Percentiles rank a stretch among this genome's conserved stretches.
phyloP scores from a whole-genome alignment of 2,113 vertebrate genomes.

The Thymallus thymallus region DNA sequence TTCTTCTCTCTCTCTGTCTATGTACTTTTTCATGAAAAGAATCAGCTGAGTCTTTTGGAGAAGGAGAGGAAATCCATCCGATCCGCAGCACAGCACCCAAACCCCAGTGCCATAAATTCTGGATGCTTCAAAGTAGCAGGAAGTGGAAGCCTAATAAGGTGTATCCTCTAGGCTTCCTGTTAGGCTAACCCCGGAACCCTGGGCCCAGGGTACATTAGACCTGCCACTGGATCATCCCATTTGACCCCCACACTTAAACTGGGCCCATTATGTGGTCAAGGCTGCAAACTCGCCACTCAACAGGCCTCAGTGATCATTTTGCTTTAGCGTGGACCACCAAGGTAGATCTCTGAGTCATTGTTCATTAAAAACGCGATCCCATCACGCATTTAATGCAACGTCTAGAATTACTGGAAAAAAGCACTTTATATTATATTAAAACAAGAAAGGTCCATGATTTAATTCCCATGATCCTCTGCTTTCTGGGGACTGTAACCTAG shows the following conservation, averaged over 20 bases:
- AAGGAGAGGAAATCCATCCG: slow-evolving; percentile 79
- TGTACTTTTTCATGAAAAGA: slow-evolving; percentile 66
- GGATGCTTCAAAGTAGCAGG: slow-evolving; percentile 76
- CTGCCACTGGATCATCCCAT: slow-evolving; percentile 41
- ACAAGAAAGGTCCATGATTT: neutral
- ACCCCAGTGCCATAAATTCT: slow-evolving; percentile 71
- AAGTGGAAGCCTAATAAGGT: slow-evolving; percentile 76
- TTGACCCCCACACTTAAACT: slow-evolving; percentile 41
- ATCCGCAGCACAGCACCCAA: slow-evolving; percentile 66
- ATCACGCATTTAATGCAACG: neutral
- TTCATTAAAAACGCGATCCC: neutral
- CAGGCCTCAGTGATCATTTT: neutral
- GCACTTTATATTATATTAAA: neutral
- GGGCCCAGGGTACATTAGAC: slow-evolving; percentile 55
- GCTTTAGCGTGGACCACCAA: neutral
- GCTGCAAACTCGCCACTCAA: slow-evolving; percentile 31
- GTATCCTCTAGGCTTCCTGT: slow-evolving; percentile 76
- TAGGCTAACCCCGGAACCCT: slow-evolving; percentile 66
- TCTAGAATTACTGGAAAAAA: neutral
- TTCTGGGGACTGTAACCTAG: slow-evolving; percentile 23
- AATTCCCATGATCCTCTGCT: slow-evolving; percentile 12
- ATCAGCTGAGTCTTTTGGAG: slow-evolving; percentile 58
- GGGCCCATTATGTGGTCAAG: slow-evolving; percentile 40
- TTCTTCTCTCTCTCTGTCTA: slow-evolving; percentile 12
- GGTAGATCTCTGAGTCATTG: neutral